These are phyloP conservation scores for Cossypha niveicapilla DNA, from an alignment of 2,797 vertebrate species.

Conservation along the genomic window DNA sequence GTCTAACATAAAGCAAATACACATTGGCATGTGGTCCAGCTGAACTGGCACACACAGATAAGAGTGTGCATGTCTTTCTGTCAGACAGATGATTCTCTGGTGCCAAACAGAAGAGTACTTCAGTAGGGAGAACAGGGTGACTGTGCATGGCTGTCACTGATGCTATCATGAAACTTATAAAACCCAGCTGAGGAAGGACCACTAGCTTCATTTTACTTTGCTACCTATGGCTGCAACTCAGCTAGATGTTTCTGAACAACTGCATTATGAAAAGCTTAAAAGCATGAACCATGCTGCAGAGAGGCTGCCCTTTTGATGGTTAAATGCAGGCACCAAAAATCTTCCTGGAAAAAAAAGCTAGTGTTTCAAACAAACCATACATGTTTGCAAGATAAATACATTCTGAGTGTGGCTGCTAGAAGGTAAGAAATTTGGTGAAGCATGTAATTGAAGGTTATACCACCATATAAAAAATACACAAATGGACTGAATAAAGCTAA, in stretches of 20 bases:
- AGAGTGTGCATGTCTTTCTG: neutral
- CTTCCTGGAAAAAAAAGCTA: neutral
- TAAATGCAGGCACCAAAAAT: neutral
- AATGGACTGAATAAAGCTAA: neutral
- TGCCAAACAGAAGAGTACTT: neutral
- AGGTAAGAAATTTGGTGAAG: neutral
- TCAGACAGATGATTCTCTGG: neutral
- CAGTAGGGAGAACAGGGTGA: neutral
- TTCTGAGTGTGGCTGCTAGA: neutral
- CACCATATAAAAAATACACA: neutral
- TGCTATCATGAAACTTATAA: neutral
- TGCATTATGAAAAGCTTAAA: neutral
- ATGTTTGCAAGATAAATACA: neutral
- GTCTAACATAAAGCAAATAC: neutral
- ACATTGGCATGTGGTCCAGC: neutral
- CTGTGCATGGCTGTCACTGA: rapidly evolving
- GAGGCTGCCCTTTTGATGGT: neutral
- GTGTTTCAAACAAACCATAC: neutral
- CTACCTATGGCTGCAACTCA: neutral
- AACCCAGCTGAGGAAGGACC: neutral
- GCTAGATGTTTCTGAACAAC: neutral
- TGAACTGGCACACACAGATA: neutral
- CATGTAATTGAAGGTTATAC: neutral
- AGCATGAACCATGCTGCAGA: neutral
- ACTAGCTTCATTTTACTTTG: neutral